Conservation (phyloP, 2,888 invertebrate species). For the Atrina japonica region DNA sequence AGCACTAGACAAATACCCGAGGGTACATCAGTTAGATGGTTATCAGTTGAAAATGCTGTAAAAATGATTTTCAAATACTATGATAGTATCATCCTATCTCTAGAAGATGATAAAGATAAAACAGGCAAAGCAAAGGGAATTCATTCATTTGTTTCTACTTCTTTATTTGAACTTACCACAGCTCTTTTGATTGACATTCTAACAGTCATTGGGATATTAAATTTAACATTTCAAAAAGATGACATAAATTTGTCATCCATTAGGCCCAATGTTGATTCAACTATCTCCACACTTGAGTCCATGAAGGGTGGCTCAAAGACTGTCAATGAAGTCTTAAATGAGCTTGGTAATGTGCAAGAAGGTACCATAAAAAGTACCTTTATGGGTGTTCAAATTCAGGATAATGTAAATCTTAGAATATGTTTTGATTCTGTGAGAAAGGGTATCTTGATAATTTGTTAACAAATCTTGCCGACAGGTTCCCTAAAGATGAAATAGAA, state of each 20-base stretch:
- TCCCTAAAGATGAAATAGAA: slow-evolving; percentile 16
- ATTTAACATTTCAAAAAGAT: slow-evolving; percentile 45
- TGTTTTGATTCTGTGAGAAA: slow-evolving; percentile 28
- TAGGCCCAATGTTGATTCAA: slow-evolving; percentile 36
- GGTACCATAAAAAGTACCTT: background rate
- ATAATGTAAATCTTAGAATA: slow-evolving; percentile 34
- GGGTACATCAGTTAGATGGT: slow-evolving; percentile 41
- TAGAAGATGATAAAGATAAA: slow-evolving; percentile 35
- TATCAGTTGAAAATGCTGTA: slow-evolving; percentile 45
- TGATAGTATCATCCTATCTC: slow-evolving; percentile 27
- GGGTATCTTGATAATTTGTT: slow-evolving; percentile 23
- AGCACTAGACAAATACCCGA: slow-evolving; percentile 35
- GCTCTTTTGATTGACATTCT: slow-evolving; percentile 44
- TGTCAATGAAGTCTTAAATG: slow-evolving; percentile 32
- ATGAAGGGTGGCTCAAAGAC: slow-evolving; percentile 35
- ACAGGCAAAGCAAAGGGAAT: slow-evolving; percentile 42
- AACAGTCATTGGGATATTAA: slow-evolving; percentile 36
- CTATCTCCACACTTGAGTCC: slow-evolving; percentile 23
- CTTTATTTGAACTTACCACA: slow-evolving; percentile 32
- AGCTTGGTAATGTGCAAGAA: slow-evolving; percentile 22
- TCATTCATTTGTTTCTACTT: slow-evolving; percentile 21
- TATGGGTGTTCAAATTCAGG: slow-evolving; percentile 13
- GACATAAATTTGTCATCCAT: slow-evolving; percentile 40
- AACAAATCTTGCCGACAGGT: slow-evolving; percentile 30
- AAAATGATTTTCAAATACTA: slow-evolving; percentile 26